These are phyloP conservation scores for Thalassophryne amazonica DNA, from an alignment of 2,797 vertebrate species.

Conservation along the genomic window DNA sequence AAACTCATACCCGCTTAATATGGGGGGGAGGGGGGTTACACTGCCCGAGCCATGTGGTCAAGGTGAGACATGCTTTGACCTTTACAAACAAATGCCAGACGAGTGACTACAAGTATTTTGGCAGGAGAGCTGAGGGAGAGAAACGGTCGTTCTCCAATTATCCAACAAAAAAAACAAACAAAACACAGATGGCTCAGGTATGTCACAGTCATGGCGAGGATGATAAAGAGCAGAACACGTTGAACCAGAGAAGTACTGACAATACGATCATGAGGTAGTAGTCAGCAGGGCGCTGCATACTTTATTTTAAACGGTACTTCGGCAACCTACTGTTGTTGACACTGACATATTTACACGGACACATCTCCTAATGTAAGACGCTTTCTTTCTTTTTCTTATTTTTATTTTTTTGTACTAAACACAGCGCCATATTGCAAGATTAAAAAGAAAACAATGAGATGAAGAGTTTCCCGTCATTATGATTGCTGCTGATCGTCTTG, in stretches of 20 bases:
- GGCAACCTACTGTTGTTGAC: conserved; percentile 66
- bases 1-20: conserved; percentile 62
- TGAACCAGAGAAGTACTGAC: conserved; percentile 58
- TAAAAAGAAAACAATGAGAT: conserved; percentile 18
- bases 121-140: conserved; percentile 59
- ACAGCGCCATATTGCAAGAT: conserved; percentile 44
- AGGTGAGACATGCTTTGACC: conserved; percentile 69
- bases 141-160: conserved; percentile 9
- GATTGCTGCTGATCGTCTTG: conserved; percentile 31
- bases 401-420: conserved; percentile 36
- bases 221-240: conserved; percentile 43
- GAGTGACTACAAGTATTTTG: conserved; percentile 70
- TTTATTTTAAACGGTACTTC: conserved; percentile 67
- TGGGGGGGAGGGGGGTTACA: conserved; percentile 53
- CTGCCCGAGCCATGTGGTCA: conserved; percentile 57
- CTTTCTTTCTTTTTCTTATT: too few species aligned
- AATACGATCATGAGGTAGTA: conserved; percentile 75
- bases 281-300: conserved; percentile 76
- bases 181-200: conserved; percentile 61
- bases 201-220: conserved; percentile 49
- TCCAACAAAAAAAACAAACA: too few species aligned
- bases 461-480: conserved; percentile 6
- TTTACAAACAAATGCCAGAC: conserved; percentile 68
- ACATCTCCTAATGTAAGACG: conserved; percentile 61
- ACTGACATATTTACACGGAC: conserved; percentile 70